Conservation (phyloP, 1,140 invertebrate species). For the Drosophila sucinea region DNA sequence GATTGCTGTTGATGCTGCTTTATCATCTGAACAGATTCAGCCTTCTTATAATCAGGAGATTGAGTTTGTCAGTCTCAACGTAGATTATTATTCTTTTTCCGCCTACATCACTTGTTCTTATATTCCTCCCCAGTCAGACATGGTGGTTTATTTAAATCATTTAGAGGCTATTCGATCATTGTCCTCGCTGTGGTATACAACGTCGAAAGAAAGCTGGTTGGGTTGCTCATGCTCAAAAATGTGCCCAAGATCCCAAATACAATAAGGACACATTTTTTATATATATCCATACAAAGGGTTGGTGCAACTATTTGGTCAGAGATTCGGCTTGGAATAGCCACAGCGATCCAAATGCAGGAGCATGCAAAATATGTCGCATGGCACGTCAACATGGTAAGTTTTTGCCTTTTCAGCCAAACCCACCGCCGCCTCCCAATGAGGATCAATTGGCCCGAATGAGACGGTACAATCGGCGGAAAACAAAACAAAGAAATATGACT, state of each 20-base stretch:
- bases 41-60: too few relatives aligned
- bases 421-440: slow-evolving; percentile 25
- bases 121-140: too few relatives aligned
- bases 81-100: too few relatives aligned
- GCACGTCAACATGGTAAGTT: slow-evolving; percentile 9
- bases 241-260: slow-evolving; percentile 33
- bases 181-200: slow-evolving; percentile 26
- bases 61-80: too few relatives aligned
- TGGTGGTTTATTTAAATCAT: too few relatives aligned
- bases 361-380: slow-evolving; percentile 14
- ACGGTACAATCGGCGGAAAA: not conserved
- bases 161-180: not conserved
- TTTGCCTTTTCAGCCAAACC: slow-evolving; percentile 36
- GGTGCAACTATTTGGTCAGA: slow-evolving; percentile 31
- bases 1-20: too few relatives aligned
- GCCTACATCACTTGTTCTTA: too few relatives aligned
- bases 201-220: slow-evolving; percentile 7
- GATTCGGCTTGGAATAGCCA: slow-evolving; percentile 33
- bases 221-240: slow-evolving; percentile 35
- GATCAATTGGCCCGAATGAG: not conserved
- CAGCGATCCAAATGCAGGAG: slow-evolving; percentile 9
- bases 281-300: slow-evolving; percentile 26
- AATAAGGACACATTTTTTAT: slow-evolving; percentile 31
- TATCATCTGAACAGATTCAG: too few relatives aligned
- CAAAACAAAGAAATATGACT: not conserved